Base-by-base conservation (phyloP, 2,797 vertebrate genomes). In the Apogon talboti region DNA sequence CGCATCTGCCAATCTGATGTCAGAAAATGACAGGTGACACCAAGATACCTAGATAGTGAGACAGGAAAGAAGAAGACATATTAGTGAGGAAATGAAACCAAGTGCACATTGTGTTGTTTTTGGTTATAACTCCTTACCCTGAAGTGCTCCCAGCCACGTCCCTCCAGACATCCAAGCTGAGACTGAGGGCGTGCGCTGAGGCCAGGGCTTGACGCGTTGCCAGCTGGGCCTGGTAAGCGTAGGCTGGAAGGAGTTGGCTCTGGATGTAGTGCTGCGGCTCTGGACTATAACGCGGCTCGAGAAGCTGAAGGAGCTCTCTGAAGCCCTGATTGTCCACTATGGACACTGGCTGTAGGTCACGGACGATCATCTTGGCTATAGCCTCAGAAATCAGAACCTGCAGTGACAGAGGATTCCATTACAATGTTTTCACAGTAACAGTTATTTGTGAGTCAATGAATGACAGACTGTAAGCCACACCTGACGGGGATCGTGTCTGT, bases 331-430 rank as follows among this genome's bases (percentile, higher is more conserved):
- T 93, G 75, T 93, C 93, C 75, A 94, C 91, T 1, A 94, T 90
- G 76, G 93, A 93, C 56, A 92, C 90, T 0, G 94, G 90, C 82
- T 94, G 94, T 66, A 95, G 89, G 65, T 95, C 94, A 6, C 84
- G 89, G 45, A 95, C 92, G 7, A 95, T 93, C 94, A 95, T 95
- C 84, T 94, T 95, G 9, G 93, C 88, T 44, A 95, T 92, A 12
- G 94, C 93, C 83, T 95, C 94, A 0, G 93, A 94, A 74, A 95
- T 94, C 24, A 94, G 84, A 58, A 93, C 91, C 89, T 93, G 6
- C 0, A 18, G 41, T 7, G 41, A 58, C 44, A 63, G 4, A 69
- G 16, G 7, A 10, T 65, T 35, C 2, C 2, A 49, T 7, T 42
- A 28, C 28, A 40, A 12, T 24, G 35, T 28, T 28, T 28, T 28